Percentiles rank a stretch among this genome's conserved stretches.
phyloP scores from a whole-genome alignment of 2,888 invertebrate genomes.

The Eustalomyia histrio region DNA sequence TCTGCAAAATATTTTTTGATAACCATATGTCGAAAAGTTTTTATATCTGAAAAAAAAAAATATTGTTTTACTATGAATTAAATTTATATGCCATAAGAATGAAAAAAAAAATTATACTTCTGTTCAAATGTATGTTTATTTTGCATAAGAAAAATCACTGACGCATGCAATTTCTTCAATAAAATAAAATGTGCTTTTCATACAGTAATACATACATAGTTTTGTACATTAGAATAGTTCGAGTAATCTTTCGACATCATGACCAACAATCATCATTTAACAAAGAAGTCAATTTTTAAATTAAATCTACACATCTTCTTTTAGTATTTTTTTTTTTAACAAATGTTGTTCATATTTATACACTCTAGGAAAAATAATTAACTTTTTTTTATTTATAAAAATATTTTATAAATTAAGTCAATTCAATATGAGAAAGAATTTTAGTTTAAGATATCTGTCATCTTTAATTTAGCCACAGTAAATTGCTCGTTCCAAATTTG shows the following conservation, averaged over 20 bases:
- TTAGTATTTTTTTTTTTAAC: constrained; percentile 12
- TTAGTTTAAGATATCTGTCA: no score
- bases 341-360: constrained; percentile 8
- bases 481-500: no score
- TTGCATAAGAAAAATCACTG: constrained; percentile 64
- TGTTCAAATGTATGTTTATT: constrained; percentile 53
- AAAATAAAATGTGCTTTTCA: constrained; percentile 27
- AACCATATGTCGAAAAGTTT: constrained; percentile 58
- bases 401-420: no score
- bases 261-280: constrained; percentile 62
- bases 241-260: constrained; percentile 59
- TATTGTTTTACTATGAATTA: constrained; percentile 64
- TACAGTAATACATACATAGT: constrained; percentile 17
- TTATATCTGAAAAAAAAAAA: constrained; percentile 49
- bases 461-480: no score
- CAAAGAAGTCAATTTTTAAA: constrained; percentile 63
- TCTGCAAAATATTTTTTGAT: constrained; percentile 48
- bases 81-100: constrained; percentile 46
- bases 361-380: neutral
- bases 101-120: constrained; percentile 29
- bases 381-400: no score
- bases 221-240: constrained; percentile 30
- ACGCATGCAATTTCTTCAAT: constrained; percentile 65
- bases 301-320: constrained; percentile 64
- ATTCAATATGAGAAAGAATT: no score